Conservation (phyloP, 2,113 vertebrate species). For the Prolemur simus region DNA sequence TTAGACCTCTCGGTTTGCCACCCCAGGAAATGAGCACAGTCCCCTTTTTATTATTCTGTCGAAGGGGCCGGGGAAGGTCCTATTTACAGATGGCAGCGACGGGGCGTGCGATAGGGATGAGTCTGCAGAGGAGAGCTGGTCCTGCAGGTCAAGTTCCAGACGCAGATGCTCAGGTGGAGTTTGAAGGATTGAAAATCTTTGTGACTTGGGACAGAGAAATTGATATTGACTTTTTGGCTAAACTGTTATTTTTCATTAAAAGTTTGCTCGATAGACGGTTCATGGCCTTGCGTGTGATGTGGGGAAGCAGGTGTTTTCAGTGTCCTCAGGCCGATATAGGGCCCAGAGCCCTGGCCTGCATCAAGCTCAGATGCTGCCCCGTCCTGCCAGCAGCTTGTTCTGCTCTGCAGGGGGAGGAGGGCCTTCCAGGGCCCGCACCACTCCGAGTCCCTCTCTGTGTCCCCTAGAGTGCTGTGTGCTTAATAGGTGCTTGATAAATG, state of each 20-base stretch:
- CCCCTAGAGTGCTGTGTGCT: not conserved
- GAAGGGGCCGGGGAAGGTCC: not conserved
- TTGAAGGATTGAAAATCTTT: not conserved
- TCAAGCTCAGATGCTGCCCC: not conserved
- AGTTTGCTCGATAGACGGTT: not conserved
- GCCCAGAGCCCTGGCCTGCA: rapidly evolving
- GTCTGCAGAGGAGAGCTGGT: not conserved
- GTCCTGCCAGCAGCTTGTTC: not conserved
- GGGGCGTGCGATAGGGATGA: not conserved
- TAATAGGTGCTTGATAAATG: not conserved
- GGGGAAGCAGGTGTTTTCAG: not conserved
- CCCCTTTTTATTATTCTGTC: not conserved
- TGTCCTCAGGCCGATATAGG: rapidly evolving
- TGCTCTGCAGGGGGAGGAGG: not conserved
- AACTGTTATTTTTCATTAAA: not conserved
- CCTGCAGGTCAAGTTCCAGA: not conserved
- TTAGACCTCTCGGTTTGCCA: not conserved
- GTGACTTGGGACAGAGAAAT: not conserved
- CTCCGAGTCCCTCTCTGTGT: not conserved
- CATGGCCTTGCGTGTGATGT: not conserved
- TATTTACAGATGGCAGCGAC: too few relatives aligned
- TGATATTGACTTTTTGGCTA: not conserved
- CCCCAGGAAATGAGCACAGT: not conserved
- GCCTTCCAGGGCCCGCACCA: not conserved
- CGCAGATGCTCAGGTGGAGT: not conserved